Percentiles rank a stretch among this genome's conserved stretches.
These are phyloP conservation scores for Mustela lutreola DNA, from an alignment of 2,113 vertebrate genomes.

Conservation along the genomic window DNA sequence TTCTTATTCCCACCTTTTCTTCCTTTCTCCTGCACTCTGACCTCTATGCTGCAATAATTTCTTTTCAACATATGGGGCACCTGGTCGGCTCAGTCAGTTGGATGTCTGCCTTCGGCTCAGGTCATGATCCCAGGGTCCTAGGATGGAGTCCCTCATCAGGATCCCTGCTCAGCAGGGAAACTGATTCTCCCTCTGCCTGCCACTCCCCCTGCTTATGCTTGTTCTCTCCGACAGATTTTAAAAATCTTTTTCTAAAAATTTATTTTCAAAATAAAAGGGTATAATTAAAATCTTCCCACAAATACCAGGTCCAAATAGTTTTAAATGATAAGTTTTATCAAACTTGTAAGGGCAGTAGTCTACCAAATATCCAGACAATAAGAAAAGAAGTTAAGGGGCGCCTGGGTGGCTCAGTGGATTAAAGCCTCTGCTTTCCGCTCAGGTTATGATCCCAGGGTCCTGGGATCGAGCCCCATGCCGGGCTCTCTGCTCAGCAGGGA, in stretches of 20 bases:
- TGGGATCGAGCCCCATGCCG: too few relatives aligned
- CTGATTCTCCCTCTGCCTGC: neutral
- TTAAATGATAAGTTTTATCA: neutral
- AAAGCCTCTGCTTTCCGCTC: too few relatives aligned
- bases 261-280: neutral
- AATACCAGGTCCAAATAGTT: neutral
- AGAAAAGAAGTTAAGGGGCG: neutral
- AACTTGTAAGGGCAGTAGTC: neutral
- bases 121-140: neutral
- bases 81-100: neutral
- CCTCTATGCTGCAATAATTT: neutral
- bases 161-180: neutral
- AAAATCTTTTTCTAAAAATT: too few relatives aligned
- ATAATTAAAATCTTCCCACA: constrained; percentile 47
- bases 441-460: too few relatives aligned
- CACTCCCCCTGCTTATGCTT: neutral
- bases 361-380: neutral
- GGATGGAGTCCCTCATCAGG: neutral
- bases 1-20: constrained; percentile 16
- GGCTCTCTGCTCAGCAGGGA: too few relatives aligned
- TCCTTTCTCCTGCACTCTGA: constrained; percentile 37
- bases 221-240: neutral
- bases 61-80: neutral
- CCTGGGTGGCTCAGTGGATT: too few relatives aligned
- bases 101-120: neutral